phyloP scores from a whole-genome alignment of 2,797 vertebrate genomes.

The Myripristis jacobus region DNA sequence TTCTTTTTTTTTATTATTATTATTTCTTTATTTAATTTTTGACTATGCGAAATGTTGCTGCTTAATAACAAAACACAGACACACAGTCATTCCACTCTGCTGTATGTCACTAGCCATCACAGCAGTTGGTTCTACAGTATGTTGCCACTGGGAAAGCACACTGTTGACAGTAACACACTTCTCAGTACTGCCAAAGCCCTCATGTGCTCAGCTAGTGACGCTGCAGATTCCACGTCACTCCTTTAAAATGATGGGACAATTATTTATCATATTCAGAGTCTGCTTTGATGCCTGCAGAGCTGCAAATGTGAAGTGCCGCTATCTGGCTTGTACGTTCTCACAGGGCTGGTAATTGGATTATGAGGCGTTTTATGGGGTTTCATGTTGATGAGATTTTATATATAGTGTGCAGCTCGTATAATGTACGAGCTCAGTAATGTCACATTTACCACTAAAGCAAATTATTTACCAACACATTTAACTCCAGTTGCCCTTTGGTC shows the following conservation, averaged over 20 bases:
- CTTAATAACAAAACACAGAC: slow-evolving; percentile 18
- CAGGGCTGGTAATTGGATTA: slow-evolving; percentile 6
- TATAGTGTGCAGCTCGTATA: neutral
- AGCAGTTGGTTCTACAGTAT: slow-evolving; percentile 67
- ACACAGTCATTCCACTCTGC: neutral
- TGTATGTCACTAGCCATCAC: slow-evolving; percentile 36
- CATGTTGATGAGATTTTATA: neutral
- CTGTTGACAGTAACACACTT: slow-evolving; percentile 59
- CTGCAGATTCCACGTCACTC: slow-evolving; percentile 49
- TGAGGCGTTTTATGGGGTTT: neutral
- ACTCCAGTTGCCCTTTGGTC: neutral
- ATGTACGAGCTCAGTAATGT: neutral
- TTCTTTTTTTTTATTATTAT: neutral
- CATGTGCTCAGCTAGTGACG: slow-evolving; percentile 50
- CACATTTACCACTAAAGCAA: neutral
- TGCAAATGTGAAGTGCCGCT: slow-evolving; percentile 9
- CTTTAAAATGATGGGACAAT: slow-evolving; percentile 51
- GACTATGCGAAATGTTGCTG: slow-evolving; percentile 6
- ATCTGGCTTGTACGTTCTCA: slow-evolving; percentile 1
- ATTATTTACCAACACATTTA: neutral
- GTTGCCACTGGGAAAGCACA: slow-evolving; percentile 59
- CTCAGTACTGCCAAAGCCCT: slow-evolving; percentile 52
- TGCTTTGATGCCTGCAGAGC: slow-evolving; percentile 38
- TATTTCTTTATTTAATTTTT: no score
- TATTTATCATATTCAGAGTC: slow-evolving; percentile 52